phyloP scores from a whole-genome alignment of 2,113 vertebrate species.

The Dasyurus viverrinus region DNA sequence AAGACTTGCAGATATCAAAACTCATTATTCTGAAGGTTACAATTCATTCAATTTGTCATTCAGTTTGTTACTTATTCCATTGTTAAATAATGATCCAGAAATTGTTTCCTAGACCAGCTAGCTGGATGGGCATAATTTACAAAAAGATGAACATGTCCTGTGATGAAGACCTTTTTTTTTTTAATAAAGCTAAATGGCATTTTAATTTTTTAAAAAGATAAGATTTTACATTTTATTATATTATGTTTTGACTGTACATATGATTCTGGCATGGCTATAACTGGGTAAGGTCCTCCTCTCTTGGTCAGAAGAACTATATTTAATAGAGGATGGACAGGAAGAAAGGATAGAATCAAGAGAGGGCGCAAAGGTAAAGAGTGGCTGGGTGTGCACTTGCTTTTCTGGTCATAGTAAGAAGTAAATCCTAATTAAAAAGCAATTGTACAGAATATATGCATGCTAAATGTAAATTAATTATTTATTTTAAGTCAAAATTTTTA shows the following conservation, averaged over 20 bases:
- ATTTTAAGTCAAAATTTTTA: constrained; percentile 22
- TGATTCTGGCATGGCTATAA: constrained; percentile 13
- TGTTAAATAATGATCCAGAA: constrained; percentile 36
- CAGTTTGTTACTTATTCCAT: background rate
- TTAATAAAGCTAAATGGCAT: constrained; percentile 25
- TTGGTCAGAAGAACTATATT: background rate
- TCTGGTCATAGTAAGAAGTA: background rate
- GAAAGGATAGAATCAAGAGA: constrained; percentile 6
- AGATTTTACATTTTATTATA: constrained; percentile 60
- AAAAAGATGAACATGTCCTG: background rate
- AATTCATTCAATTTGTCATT: constrained; percentile 23
- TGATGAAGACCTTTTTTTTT: constrained; percentile 18
- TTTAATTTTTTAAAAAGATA: constrained; percentile 36
- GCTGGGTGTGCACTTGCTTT: background rate
- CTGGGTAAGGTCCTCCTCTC: constrained; percentile 44
- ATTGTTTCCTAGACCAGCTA: constrained; percentile 34
- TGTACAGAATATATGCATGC: background rate
- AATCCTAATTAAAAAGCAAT: background rate
- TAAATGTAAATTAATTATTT: constrained; percentile 14
- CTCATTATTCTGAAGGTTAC: constrained; percentile 44
- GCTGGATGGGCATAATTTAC: background rate
- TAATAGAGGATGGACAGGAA: background rate
- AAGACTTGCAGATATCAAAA: constrained; percentile 21
- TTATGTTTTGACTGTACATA: background rate
- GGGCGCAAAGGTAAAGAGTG: background rate